These are phyloP conservation scores for Elaphurus davidianus DNA, from an alignment of 2,113 vertebrate genomes.

Conservation along the genomic window DNA sequence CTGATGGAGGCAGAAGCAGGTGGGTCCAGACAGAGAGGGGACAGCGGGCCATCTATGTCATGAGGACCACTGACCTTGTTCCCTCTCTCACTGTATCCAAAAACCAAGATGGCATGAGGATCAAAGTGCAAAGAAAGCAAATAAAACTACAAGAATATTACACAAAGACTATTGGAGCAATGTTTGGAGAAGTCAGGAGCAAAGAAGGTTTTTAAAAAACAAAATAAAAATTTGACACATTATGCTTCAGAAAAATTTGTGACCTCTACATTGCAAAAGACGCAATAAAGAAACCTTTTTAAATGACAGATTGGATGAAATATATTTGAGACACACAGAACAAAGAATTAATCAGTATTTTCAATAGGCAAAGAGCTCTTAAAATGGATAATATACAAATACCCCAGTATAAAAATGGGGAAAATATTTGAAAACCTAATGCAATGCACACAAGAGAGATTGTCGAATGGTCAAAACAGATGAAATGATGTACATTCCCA, in stretches of 20 bases:
- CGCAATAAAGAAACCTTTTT: neutral
- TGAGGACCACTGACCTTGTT: accelerated
- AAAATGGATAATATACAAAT: neutral
- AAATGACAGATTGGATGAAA: neutral
- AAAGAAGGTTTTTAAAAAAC: neutral
- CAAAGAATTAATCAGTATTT: neutral
- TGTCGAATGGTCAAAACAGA: neutral
- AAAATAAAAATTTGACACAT: neutral
- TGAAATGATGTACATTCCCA: neutral
- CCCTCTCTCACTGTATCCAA: neutral
- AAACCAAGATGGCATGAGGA: neutral
- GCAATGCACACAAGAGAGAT: neutral
- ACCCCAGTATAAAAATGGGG: neutral
- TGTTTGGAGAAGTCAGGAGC: neutral
- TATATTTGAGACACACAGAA: neutral
- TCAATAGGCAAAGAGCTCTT: neutral
- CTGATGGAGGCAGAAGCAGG: neutral
- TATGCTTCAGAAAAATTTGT: neutral
- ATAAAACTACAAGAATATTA: accelerated
- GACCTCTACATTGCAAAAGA: neutral
- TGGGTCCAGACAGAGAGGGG: neutral
- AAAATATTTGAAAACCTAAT: neutral
- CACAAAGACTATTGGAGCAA: neutral
- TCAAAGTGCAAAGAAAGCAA: neutral
- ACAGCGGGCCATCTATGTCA: accelerated